Percentiles rank a stretch among this genome's conserved stretches.
phyloP scores from a whole-genome alignment of 30 jellyfish, hydroid and myxozoan genomes.

The Chironex yamaguchii region DNA sequence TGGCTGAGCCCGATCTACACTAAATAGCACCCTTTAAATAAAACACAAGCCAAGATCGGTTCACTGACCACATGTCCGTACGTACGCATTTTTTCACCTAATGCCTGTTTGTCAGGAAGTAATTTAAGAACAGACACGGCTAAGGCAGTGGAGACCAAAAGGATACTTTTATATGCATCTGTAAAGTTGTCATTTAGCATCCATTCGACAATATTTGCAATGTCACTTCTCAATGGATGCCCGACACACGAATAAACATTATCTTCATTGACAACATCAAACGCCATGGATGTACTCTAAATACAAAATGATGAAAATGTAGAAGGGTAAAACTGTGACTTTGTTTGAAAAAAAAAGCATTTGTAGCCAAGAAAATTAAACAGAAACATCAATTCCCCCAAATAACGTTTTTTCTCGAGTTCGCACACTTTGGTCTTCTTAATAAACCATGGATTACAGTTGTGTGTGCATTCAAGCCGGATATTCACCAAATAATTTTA shows the following conservation, averaged over 20 bases:
- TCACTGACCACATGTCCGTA: too few species aligned
- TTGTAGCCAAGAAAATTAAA: background rate
- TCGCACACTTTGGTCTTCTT: too few species aligned
- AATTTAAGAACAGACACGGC: too few species aligned
- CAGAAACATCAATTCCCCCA: background rate
- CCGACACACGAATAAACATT: conserved; percentile 93
- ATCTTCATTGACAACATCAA: conserved; percentile 83
- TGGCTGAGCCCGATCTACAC: too few species aligned
- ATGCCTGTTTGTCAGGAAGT: too few species aligned
- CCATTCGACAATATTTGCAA: conserved; percentile 79
- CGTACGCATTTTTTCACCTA: too few species aligned
- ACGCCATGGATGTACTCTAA: conserved; percentile 91
- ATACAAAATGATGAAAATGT: background rate
- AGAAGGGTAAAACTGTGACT: background rate
- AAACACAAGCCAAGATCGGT: too few species aligned
- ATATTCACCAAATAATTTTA: too few species aligned
- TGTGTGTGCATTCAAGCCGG: too few species aligned
- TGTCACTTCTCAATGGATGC: conserved; percentile 90
- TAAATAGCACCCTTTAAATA: too few species aligned
- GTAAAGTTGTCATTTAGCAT: conserved; percentile 86
- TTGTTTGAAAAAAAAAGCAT: background rate
- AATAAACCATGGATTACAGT: too few species aligned
- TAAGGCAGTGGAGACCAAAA: too few species aligned
- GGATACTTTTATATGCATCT: conserved; percentile 82
- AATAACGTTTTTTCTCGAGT: background rate